These are phyloP conservation scores for Capra hircus DNA, from an alignment of 2,113 vertebrate species.

Conservation along the genomic window DNA sequence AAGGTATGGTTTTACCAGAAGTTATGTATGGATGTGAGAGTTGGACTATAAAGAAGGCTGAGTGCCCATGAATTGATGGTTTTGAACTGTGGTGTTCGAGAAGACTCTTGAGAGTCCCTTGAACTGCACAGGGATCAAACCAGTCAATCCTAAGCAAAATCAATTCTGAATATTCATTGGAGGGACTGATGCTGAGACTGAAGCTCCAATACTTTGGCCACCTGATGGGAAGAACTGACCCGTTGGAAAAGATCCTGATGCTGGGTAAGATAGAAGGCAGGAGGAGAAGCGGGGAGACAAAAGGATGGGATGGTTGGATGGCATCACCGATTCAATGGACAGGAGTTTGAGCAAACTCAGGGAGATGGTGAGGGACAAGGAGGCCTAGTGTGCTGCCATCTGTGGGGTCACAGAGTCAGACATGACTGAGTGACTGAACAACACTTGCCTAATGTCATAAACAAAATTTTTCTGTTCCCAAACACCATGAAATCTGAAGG, in stretches of 20 bases:
- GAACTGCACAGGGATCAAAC: neutral
- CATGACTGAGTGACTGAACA: neutral
- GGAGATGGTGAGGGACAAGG: neutral
- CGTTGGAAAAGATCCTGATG: neutral
- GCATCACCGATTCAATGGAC: neutral
- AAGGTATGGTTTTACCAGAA: neutral
- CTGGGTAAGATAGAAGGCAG: neutral
- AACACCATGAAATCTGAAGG: neutral
- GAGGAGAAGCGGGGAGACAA: neutral
- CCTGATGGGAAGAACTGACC: neutral
- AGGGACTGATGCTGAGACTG: neutral
- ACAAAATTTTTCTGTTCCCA: neutral
- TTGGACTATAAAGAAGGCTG: neutral
- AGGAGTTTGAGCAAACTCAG: neutral
- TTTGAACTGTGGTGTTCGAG: neutral
- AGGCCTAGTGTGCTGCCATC: neutral
- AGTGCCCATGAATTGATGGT: neutral
- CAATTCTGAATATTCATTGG: neutral
- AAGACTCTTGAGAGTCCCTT: neutral
- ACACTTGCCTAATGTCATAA: neutral
- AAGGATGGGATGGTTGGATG: neutral
- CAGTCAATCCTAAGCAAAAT: neutral
- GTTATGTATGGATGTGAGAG: neutral
- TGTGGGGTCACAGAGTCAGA: neutral
- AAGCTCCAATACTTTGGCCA: neutral